phyloP scores from a whole-genome alignment of 2,888 invertebrate genomes.

The Bombyx huttoni region DNA sequence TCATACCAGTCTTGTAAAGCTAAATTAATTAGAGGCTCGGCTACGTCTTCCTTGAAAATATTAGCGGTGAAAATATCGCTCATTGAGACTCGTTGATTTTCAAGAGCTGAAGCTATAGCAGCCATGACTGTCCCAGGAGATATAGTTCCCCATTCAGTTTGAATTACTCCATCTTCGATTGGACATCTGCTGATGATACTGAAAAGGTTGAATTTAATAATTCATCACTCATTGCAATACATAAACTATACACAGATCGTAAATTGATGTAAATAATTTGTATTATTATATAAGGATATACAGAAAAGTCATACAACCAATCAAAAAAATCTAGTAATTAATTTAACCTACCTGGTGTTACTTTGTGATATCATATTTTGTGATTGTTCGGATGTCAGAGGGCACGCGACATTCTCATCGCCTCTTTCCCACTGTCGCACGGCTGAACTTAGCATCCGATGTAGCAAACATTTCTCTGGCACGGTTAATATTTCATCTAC shows the following conservation, averaged over 20 bases:
- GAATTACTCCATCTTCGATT: constrained; percentile 76
- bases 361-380: constrained; percentile 34
- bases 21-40: constrained; percentile 41
- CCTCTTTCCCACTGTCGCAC: constrained; percentile 73
- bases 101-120: constrained; percentile 74
- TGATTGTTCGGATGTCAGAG: constrained; percentile 38
- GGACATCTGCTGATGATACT: constrained; percentile 71
- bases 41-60: constrained; percentile 46
- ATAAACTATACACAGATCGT: neutral
- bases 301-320: neutral
- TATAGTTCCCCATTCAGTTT: constrained; percentile 75
- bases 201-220: constrained; percentile 3
- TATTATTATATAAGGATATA: no score
- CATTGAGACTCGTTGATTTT: constrained; percentile 68
- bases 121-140: constrained; percentile 73
- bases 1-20: constrained; percentile 51
- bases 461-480: constrained; percentile 63
- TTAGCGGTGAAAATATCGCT: constrained; percentile 56
- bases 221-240: constrained; percentile 1
- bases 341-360: constrained; percentile 20
- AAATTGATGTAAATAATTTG: no score
- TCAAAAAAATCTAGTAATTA: neutral
- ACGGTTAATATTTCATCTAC: constrained; percentile 43
- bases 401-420: constrained; percentile 70
- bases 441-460: constrained; percentile 72